Conservation (phyloP, 2,888 invertebrate species). For the Fragum fragum region DNA sequence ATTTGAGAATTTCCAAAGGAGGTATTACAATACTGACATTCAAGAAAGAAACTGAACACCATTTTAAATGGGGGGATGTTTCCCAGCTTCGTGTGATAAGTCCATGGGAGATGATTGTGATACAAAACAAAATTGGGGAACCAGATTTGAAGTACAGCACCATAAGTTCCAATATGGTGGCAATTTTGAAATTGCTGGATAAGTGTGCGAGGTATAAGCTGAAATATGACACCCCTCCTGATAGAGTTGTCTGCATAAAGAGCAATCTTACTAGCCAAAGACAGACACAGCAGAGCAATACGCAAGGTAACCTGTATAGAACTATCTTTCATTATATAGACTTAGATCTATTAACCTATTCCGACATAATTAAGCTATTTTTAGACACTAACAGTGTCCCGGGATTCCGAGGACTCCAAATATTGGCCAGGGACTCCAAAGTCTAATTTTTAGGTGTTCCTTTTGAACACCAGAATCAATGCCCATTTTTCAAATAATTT, state of each 20-base stretch:
- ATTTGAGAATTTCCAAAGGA: conserved; percentile 65
- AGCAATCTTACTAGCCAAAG: background rate
- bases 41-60: conserved; percentile 68
- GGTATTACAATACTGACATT: conserved; percentile 69
- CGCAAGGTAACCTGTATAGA: background rate
- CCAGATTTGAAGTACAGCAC: conserved; percentile 72
- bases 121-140: conserved; percentile 71
- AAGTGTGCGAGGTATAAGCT: conserved; percentile 66
- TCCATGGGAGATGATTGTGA: conserved; percentile 74
- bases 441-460: too few relatives aligned
- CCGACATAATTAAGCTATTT: too few relatives aligned
- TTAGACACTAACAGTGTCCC: too few relatives aligned
- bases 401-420: too few relatives aligned
- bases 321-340: too few relatives aligned
- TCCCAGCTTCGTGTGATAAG: conserved; percentile 73
- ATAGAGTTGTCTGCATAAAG: conserved; percentile 40
- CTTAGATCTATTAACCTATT: too few relatives aligned
- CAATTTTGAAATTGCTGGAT: conserved; percentile 64
- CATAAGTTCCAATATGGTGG: conserved; percentile 70
- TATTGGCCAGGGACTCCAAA: too few relatives aligned
- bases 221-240: conserved; percentile 63
- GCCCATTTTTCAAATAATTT: too few relatives aligned
- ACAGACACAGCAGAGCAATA: background rate
- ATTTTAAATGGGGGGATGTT: conserved; percentile 70
- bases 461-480: too few relatives aligned